Conservation (phyloP, 2,888 invertebrate genomes). For the Laspeyria flexula region DNA sequence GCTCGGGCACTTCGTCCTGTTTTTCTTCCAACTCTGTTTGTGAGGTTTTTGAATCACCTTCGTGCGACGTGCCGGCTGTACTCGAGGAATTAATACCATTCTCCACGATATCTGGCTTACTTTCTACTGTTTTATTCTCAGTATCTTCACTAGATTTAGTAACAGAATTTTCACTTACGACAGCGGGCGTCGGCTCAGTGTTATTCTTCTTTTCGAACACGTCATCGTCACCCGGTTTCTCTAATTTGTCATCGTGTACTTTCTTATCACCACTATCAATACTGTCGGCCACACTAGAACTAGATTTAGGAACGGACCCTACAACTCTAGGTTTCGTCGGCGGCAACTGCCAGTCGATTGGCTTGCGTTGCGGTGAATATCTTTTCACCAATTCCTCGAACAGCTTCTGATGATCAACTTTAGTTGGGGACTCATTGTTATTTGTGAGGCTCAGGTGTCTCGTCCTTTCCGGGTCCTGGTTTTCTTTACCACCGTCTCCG, state of each 20-base stretch:
- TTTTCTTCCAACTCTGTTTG: slow-evolving; percentile 72
- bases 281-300: slow-evolving; percentile 66
- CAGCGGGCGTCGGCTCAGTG: slow-evolving; percentile 35
- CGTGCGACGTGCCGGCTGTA: slow-evolving; percentile 41
- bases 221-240: slow-evolving; percentile 67
- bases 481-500: slow-evolving; percentile 68
- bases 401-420: slow-evolving; percentile 75
- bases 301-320: slow-evolving; percentile 76
- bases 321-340: slow-evolving; percentile 79
- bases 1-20: slow-evolving; percentile 73
- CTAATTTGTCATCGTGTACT: slow-evolving; percentile 45
- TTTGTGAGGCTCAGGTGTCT: slow-evolving; percentile 67
- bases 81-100: slow-evolving; percentile 60
- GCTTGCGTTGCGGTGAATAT: slow-evolving; percentile 80
- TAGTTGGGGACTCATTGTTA: slow-evolving; percentile 58
- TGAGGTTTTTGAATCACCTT: slow-evolving; percentile 63
- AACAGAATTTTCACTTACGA: slow-evolving; percentile 33
- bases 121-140: slow-evolving; percentile 40
- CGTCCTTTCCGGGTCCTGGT: slow-evolving; percentile 61
- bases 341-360: slow-evolving; percentile 77
- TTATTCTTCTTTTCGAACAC: slow-evolving; percentile 66
- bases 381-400: slow-evolving; percentile 79
- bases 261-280: slow-evolving; percentile 59
- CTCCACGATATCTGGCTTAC: slow-evolving; percentile 53
- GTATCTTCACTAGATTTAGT: slow-evolving; percentile 30